Conservation (phyloP, 2,888 invertebrate species). For the Phortica magna region DNA sequence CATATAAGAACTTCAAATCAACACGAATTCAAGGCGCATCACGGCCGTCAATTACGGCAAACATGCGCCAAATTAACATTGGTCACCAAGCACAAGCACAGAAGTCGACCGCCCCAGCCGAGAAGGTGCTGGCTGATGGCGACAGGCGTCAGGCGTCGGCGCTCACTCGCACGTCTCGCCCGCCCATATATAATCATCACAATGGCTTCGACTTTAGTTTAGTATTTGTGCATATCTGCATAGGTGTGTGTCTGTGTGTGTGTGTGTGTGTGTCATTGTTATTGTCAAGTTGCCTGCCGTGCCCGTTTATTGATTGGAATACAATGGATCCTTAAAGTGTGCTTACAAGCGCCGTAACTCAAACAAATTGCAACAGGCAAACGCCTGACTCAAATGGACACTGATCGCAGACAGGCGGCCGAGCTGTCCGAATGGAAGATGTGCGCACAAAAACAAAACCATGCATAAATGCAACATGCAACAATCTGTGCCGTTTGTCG, state of each 20-base stretch:
- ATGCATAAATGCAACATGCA: constrained; percentile 51
- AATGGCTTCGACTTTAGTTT: not conserved
- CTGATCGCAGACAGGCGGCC: constrained; percentile 14
- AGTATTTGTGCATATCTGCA: not conserved
- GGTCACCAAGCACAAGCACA: too few relatives aligned
- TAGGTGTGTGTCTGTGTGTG: constrained; percentile 41
- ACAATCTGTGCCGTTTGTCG: constrained; percentile 22
- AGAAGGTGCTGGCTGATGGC: too few relatives aligned
- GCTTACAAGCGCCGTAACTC: constrained; percentile 79
- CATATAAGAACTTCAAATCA: too few relatives aligned
- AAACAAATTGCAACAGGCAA: constrained; percentile 77
- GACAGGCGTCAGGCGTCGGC: constrained; percentile 44
- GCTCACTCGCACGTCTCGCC: constrained; percentile 55
- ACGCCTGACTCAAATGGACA: constrained; percentile 64
- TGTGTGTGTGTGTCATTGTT: constrained; percentile 57
- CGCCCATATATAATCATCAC: not conserved
- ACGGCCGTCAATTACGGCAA: too few relatives aligned
- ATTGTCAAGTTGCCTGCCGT: constrained; percentile 59
- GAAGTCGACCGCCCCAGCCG: too few relatives aligned
- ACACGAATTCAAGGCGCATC: too few relatives aligned
- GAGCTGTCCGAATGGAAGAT: not conserved
- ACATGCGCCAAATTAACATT: too few relatives aligned
- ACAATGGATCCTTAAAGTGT: constrained; percentile 79
- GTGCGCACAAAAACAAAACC: constrained; percentile 58
- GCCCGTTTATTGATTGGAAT: constrained; percentile 73